Evolutionary conservation across 2,888 invertebrate species (phyloP), one percentile per base, ranked within the genome.

Genomic region (Syrista parreyssii): DNA sequence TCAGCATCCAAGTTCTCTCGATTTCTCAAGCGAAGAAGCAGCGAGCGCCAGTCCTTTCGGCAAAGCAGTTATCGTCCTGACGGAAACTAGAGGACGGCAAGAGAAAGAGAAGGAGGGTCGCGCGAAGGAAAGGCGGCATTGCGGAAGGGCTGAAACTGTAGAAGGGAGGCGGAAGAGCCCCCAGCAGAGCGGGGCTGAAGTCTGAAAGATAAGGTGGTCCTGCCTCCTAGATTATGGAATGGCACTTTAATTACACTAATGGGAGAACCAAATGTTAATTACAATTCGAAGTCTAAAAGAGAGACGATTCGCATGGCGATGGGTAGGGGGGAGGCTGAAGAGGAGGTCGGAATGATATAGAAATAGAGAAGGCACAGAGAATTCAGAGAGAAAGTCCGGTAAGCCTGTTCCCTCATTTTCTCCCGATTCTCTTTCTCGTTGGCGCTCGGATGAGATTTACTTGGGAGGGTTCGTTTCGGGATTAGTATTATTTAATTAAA

Each of bases 211-310:
- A 91, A 91, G 91, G 89, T 90, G 83, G 83, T 84, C 87, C 90
- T 87, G 86, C 88, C 89, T 90, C 92, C 92, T 92, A 93, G 93
- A 93, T 93, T 93, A 93, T 92, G 93, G 93, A 94, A 94, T 93
- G 94, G 93, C 93, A 93, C 93, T 94, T 95, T 95, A 95, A 95
- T 95, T 95, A 95, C 93, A 94, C 94, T 95, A 95, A 95, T 95
- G 95, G 95, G 93, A 93, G 93, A 93, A 93, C 93, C 94, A 93
- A 94, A 94, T 94, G 94, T 94, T 95, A 95, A 95, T 95, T 95
- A 94, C 94, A 92, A 94, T 94, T 93, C 94, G 94, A 94, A 94
- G 93, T 93, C 93, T 92, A 92, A 93, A 92, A 93, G 93, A 93
- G 93, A 92, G 92, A 91, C 90, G 88, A 90, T 90, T 89, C 90